These are phyloP conservation scores for Mastomys natalensis DNA, from an alignment of 2,113 vertebrate species.

Conservation along the genomic window DNA sequence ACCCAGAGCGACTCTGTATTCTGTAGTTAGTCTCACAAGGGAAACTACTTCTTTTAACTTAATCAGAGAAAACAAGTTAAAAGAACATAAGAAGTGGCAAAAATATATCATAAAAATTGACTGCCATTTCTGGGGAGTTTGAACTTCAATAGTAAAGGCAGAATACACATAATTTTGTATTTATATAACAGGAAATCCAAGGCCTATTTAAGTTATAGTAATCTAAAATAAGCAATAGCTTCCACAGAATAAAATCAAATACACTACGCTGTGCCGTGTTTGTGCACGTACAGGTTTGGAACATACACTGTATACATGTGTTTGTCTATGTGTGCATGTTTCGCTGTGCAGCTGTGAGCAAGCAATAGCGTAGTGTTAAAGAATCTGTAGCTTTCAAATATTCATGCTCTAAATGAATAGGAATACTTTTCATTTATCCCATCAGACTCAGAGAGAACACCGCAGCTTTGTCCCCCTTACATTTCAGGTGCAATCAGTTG, in stretches of 20 bases:
- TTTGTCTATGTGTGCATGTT: neutral
- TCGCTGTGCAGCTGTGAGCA: neutral
- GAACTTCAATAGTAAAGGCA: neutral
- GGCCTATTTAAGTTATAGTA: neutral
- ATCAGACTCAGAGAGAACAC: neutral
- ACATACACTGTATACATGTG: rapidly evolving
- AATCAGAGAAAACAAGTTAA: neutral
- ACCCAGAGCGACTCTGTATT: neutral
- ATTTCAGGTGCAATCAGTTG: conserved; percentile 82
- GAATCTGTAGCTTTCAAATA: neutral
- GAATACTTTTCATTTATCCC: conserved; percentile 22
- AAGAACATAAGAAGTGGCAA: neutral
- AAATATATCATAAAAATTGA: neutral
- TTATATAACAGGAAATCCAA: neutral
- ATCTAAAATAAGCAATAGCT: neutral
- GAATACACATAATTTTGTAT: neutral
- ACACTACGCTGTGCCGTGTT: rapidly evolving
- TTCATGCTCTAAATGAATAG: conserved; percentile 24
- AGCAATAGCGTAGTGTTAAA: neutral
- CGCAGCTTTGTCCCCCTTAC: conserved; percentile 73
- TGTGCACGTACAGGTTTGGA: no score
- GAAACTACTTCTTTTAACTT: neutral
- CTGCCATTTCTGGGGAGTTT: neutral
- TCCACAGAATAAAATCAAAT: neutral
- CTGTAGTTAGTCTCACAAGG: neutral